Base-by-base conservation (phyloP, 2,888 invertebrate species). In the Boloria euphrosyne region DNA sequence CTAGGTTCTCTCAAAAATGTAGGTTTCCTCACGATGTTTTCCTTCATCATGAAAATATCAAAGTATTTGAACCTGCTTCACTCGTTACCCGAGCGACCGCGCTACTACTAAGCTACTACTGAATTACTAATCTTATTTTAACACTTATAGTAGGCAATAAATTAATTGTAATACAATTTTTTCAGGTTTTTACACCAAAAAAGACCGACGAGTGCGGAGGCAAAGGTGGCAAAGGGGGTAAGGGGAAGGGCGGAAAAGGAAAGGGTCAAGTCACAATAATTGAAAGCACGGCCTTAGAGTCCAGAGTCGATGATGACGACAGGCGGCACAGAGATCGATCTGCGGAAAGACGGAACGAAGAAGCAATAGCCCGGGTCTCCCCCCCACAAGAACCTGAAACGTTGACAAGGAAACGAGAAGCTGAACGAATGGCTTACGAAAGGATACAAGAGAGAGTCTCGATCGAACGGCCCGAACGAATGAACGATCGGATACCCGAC, bases 221-320 rank as follows among this genome's bases (percentile, higher is more conserved):
- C 55, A 95, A 95, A 18, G 95, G 95, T 0, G 95, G 95, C 75
- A 95, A 95, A 13, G 95, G 94, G 51, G 96, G 95, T 62, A 95
- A 96, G 70, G 96, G 95, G 27, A 95, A 95, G 73, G 95, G 95
- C 2, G 95, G 95, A 2, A 95, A 94, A 74, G 94, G 94, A 64
- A 95, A 95, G 80, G 95, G 94, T 3, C 95, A 95, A 73, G 96
- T 96, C 61, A 94, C 96, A 62, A 94, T 96, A 63, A 94, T 95
- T 68, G 96, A 95, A 74, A 85, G 85, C 38, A 87, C 84, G 0
- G 85, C 89, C 5, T 86, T 87, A 2, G 87, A 88, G 67, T 81
- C 86, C 0, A 86, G 87, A 6, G 84, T 81, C 4, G 89, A 88
- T 68, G 89, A 90, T 60, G 90, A 90, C 44, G 85, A 89, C 82